Evolutionary conservation across 2,888 invertebrate genomes (phyloP), one percentile per base, ranked within the genome.

Genomic region (Thalpophila matura): DNA sequence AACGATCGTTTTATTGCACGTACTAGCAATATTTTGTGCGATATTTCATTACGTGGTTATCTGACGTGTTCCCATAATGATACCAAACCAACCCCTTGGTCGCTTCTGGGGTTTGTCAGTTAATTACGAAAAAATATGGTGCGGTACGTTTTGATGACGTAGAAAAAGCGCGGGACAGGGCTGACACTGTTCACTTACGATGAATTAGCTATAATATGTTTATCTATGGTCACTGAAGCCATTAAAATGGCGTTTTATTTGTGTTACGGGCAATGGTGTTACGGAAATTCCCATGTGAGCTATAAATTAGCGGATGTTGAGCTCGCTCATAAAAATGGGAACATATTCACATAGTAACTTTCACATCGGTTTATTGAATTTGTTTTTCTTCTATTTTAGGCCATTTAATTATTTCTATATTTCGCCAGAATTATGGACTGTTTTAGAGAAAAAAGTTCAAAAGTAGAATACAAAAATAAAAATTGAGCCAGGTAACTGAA

Each of bases 191-290:
- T 82, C 81, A 65, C 75, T 68, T 80, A 71, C 77, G 76, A 88
- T 86, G 87, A 87, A 87, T 88, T 84, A 85, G 73, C 73, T 60
- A 58, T 69, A 72, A 74, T 78, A 80, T 66, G 46, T 78, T 84
- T 83, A 83, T 77, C 75, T 80, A 77, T 76, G 74, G 68, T 54
- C 54, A 63, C 50, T 35, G 71, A 51, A 64, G 58, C 77, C 74
- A 77, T 80, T 81, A 81, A 83, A 76, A 73, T 57, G 62, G 56
- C 62, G 74, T 82, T 83, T 78, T 84, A 81, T 83, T 78, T 81
- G 64, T 73, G 68, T 78, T 61, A 71, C 66, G 61, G 61, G 65
- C 63, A 50, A n/a, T n/a, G n/a, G n/a, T n/a, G n/a, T 61, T 57
- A 74, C 62, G 80, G 71, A 79, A 79, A 79, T 77, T 80, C 79